Conservation (phyloP, 2,113 vertebrate genomes). For the Entomyzon cyanotis region DNA sequence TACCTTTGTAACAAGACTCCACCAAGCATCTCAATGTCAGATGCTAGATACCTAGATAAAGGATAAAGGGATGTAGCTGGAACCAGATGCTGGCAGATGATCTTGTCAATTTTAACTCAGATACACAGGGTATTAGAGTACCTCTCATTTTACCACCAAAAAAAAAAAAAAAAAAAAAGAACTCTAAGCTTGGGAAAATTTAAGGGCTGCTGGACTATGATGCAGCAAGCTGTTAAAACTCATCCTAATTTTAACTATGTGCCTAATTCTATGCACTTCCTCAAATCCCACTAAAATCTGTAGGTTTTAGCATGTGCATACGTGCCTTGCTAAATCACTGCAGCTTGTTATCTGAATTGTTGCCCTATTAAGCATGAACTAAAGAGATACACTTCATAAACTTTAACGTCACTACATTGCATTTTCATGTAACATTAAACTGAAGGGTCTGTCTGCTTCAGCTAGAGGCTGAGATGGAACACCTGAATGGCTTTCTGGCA, state of each 20-base stretch:
- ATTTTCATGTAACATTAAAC: background rate
- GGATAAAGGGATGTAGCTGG: background rate
- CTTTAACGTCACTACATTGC: background rate
- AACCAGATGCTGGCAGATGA: background rate
- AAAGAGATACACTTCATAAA: background rate
- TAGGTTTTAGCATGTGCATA: background rate
- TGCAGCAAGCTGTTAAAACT: background rate
- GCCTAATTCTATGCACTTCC: background rate
- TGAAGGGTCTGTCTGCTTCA: background rate
- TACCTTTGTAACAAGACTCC: background rate
- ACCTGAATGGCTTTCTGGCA: background rate
- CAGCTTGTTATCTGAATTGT: background rate
- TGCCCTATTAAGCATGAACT: background rate
- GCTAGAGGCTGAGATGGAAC: background rate
- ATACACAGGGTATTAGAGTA: background rate
- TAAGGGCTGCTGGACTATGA: background rate
- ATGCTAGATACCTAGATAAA: background rate
- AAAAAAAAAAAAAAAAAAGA: no score
- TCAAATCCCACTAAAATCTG: background rate
- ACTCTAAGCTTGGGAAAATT: background rate
- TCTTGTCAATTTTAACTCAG: background rate
- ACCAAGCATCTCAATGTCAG: background rate
- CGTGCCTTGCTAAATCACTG: background rate
- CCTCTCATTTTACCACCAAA: background rate
- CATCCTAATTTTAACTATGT: background rate